Base-by-base conservation (phyloP, 2,888 invertebrate species). In the Willowsia nigromaculata region DNA sequence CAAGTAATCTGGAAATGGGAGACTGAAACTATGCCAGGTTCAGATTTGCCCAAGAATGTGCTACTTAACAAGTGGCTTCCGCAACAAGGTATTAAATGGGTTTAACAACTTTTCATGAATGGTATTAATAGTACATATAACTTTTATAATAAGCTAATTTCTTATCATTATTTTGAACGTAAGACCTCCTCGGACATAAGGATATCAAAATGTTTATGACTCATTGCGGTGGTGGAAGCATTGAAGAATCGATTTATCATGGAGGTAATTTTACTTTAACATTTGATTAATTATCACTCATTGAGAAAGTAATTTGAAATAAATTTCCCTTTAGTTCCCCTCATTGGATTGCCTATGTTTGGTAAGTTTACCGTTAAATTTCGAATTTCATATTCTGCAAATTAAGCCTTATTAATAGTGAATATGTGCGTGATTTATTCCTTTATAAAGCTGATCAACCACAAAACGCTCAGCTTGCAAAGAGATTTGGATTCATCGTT, bases 1-100 rank as follows among this genome's bases (percentile, higher is more conserved):
- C 95, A 94, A 1, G 95, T 96, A 7, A 3, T 88, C 7, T 88
- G 88, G 88, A 90, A 88, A 71, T 90, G 90, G 90, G 87, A 90
- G 15, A n/a, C 80, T 5, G 91, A 90, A 27, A 85, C 47, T 5
- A 91, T 91, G 91, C 80, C 88, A 11, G 86, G n/a, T n/a, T n/a
- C n/a, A 90, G 18, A 25, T 89, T 33, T 88, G 90, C 0, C 47
- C 65, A 40, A 91, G n/a, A n/a, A 91, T 71, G 91, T 91, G 1
- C 76, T 68, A 15, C 33, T 91, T 25, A 88, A 88, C 30, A 90
- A 88, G 50, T 91, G 90, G 90, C 40, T 88, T 13, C 90, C 89
- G 0, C 89, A 87, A 65, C 90, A 90, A 37, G 11, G 59, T 9
- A 18, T 4, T 15, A 59, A 22, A 59, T 11, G 18, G 25, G 25